Evolutionary conservation across 2,888 invertebrate genomes (phyloP).

Genomic region (Plagiodera versicolora): DNA sequence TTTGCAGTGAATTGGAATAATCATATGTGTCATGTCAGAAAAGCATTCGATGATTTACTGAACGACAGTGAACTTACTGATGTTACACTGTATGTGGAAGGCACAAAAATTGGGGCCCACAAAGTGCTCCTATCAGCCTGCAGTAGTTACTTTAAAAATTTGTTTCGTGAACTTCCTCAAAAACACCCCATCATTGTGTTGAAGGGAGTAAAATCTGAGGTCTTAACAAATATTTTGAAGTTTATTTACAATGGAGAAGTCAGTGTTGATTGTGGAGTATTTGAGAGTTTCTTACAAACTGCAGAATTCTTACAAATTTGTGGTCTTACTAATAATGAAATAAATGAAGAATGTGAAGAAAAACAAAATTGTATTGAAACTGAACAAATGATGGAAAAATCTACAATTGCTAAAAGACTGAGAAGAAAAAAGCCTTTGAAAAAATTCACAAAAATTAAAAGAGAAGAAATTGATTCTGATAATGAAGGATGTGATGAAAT

Average conservation of each 20-base stretch:
- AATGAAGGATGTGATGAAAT: constrained; percentile 22
- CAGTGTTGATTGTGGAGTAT: constrained; percentile 65
- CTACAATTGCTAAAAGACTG: constrained; percentile 11
- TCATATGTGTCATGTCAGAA: constrained; percentile 77
- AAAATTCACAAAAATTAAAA: constrained; percentile 2
- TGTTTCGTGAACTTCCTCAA: constrained; percentile 66
- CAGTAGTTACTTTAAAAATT: constrained; percentile 70
- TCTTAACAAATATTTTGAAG: constrained; percentile 65
- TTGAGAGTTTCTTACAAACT: constrained; percentile 65
- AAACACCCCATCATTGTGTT: constrained; percentile 70
- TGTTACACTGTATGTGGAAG: constrained; percentile 84
- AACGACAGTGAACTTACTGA: constrained; percentile 74
- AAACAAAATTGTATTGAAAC: neutral
- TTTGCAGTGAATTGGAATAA: constrained; percentile 88
- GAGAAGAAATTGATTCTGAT: constrained; percentile 13
- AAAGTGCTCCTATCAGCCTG: constrained; percentile 84
- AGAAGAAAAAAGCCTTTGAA: constrained; percentile 11
- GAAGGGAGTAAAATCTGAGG: constrained; percentile 66
- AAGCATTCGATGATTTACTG: constrained; percentile 75
- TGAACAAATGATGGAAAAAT: neutral
- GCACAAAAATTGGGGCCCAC: constrained; percentile 80
- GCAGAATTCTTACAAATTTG: constrained; percentile 67
- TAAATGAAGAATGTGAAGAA: constrained; percentile 8
- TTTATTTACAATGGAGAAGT: constrained; percentile 74
- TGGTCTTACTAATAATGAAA: constrained; percentile 56